phyloP scores from a whole-genome alignment of 2,113 vertebrate genomes.

The Sphyrna mokarran region DNA sequence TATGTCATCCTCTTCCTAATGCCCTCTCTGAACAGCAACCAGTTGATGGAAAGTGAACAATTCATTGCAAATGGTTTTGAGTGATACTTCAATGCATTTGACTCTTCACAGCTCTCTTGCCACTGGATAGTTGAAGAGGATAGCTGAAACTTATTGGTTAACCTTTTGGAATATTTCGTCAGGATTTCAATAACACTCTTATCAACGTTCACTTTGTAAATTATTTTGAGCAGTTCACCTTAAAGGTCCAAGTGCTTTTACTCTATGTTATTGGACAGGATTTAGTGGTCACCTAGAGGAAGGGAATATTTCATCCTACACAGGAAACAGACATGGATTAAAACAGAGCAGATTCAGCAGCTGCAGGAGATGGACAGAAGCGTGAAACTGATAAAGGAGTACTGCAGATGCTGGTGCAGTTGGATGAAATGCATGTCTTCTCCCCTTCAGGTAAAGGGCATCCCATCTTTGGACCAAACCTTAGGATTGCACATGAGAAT shows the following conservation, averaged over 20 bases:
- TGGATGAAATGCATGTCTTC: background rate
- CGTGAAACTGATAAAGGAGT: no score
- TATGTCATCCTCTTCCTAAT: no score
- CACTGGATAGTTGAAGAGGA: background rate
- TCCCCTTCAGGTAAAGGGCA: background rate
- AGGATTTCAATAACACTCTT: background rate
- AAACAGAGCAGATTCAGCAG: background rate
- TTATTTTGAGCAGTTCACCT: background rate
- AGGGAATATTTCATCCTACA: background rate
- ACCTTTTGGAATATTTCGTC: background rate
- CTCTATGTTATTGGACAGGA: background rate
- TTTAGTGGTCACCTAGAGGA: background rate
- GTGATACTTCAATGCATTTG: background rate
- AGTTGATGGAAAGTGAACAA: background rate
- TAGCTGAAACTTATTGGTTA: background rate
- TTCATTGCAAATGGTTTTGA: background rate
- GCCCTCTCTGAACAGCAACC: no score
- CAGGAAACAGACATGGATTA: background rate
- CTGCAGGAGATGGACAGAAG: background rate
- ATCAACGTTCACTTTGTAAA: background rate
- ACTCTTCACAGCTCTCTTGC: background rate
- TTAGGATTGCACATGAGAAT: background rate
- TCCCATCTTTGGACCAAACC: background rate
- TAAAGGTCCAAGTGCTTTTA: no score
- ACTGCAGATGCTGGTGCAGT: no score